Evolutionary conservation across 2,113 vertebrate species (phyloP), one percentile per base, ranked within the genome.

Genomic region (Platycercus adscitus): DNA sequence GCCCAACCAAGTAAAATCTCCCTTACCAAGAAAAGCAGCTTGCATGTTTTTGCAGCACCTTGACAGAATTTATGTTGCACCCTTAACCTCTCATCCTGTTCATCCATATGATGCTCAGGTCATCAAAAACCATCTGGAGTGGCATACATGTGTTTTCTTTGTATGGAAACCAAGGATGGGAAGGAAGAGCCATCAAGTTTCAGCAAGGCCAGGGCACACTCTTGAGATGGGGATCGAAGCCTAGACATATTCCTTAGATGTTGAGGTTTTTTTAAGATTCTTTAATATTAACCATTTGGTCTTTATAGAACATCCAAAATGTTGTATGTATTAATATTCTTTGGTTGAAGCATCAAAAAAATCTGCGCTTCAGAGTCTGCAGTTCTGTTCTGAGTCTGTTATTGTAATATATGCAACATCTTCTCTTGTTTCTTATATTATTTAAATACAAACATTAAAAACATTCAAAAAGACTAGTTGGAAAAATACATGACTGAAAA

Each of bases 401-500:
- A 77, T 63, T 88, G 50, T 58, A 80, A 79, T 33, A 47, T 31
- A 70, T 58, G 33, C n/a, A 71, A n/a, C 60, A 70, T 77, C 11
- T 44, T 86, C 31, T 86, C 70, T 47, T 78, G 8, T 81, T 94
- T 96, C 47, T n/a, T 81, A 72, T 23, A 58, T 61, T 81, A 70
- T 86, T 86, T 88, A 88, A 89, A 93, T 73, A 39, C 8, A 68
- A 94, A 33, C 23, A 82, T 56, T 64, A 58, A 89, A 92, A 91
- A 35, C 15, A 81, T 70, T 86, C 6, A 33, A 13, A 80, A 93
- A 73, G n/a, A 64, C 17, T 77, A 85, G 69, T 26, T 73, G 68
- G 78, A 95, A 93, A 93, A 94, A 93, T 73, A 39, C 7, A 13
- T 16, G 5, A 25, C 61, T 92, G 52, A 58, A 95, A 91, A 73